Evolutionary conservation across 2,113 vertebrate genomes (phyloP).

Genomic region (Zosterops japonicus): DNA sequence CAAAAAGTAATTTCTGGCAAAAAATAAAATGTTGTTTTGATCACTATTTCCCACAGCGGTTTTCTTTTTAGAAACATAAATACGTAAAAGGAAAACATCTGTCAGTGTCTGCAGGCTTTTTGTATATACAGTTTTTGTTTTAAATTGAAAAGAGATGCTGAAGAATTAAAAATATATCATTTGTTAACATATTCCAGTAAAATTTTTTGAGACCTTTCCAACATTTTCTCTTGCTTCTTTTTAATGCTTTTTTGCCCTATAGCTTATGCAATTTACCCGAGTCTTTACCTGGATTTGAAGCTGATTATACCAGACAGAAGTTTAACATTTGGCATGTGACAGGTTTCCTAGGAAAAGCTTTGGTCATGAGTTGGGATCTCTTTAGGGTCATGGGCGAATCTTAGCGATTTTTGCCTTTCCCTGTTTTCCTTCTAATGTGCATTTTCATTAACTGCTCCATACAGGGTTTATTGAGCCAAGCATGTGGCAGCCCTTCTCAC

Average conservation of each 20-base stretch:
- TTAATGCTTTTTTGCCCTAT: background rate
- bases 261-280: background rate
- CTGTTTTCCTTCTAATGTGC: background rate
- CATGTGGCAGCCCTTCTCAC: background rate
- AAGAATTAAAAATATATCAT: background rate
- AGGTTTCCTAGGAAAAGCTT: background rate
- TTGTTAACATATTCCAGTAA: background rate
- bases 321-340: background rate
- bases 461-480: background rate
- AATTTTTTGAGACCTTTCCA: background rate
- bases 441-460: background rate
- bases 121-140: background rate
- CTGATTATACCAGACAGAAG: background rate
- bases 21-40: background rate
- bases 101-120: background rate
- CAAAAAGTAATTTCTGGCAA: background rate
- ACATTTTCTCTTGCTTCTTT: background rate
- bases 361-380: background rate
- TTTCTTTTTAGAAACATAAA: background rate
- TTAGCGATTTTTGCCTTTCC: background rate
- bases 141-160: background rate
- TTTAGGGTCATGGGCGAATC: background rate
- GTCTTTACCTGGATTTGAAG: background rate
- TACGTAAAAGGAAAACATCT: background rate
- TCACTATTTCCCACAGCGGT: background rate